These are phyloP conservation scores for Nothocercus julius DNA, from an alignment of 2,113 vertebrate species.

Conservation along the genomic window DNA sequence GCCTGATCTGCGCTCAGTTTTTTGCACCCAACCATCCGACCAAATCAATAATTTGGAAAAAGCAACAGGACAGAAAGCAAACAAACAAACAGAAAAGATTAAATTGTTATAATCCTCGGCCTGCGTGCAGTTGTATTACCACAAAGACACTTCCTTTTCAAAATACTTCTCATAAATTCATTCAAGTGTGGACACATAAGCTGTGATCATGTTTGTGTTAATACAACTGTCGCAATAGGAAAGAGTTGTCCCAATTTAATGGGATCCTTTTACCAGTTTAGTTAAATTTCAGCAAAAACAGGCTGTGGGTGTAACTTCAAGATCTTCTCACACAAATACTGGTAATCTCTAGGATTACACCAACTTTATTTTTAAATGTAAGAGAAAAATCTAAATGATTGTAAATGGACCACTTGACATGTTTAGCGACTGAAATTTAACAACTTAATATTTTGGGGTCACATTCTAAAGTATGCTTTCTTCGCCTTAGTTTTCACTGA, in stretches of 20 bases:
- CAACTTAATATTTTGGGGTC: neutral
- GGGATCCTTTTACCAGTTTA: neutral
- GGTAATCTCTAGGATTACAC: neutral
- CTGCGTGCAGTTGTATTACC: neutral
- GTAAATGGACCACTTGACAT: neutral
- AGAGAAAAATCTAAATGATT: neutral
- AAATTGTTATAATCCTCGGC: neutral
- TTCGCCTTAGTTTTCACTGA: neutral
- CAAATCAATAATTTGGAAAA: conserved; percentile 19
- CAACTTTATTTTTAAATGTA: neutral
- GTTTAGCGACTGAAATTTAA: neutral
- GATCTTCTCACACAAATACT: neutral
- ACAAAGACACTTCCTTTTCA: neutral
- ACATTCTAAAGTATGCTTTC: neutral
- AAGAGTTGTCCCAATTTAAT: neutral
- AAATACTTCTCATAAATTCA: conserved; percentile 3
- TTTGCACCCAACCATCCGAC: conserved; percentile 16
- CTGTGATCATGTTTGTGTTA: neutral
- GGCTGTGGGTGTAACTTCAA: neutral
- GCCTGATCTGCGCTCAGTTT: neutral
- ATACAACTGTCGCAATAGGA: neutral
- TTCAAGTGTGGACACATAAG: neutral
- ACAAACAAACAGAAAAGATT: neutral
- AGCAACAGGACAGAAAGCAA: neutral
- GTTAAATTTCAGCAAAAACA: neutral